Percentiles rank a stretch among this genome's conserved stretches.
phyloP scores from a whole-genome alignment of 2,797 vertebrate genomes.

The Urophycis tenuis region DNA sequence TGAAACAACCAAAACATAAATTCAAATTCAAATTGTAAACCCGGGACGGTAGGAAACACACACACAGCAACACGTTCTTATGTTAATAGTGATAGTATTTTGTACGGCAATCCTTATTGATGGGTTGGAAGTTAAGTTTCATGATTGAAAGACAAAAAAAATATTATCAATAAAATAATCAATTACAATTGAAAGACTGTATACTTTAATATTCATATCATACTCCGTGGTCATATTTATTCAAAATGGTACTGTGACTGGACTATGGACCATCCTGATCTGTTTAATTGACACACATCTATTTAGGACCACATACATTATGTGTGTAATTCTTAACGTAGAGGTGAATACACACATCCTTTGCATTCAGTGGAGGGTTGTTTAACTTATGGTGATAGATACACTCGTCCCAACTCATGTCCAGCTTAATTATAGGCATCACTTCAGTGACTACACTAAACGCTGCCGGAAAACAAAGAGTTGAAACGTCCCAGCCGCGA shows the following conservation, averaged over 20 bases:
- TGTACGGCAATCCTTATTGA: not conserved
- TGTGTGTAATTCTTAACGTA: not conserved
- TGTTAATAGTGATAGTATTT: not conserved
- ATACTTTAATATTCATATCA: not conserved
- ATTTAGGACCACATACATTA: not conserved
- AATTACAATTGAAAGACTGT: not conserved
- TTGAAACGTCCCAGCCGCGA: conserved; percentile 10
- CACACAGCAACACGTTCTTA: not conserved
- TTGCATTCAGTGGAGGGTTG: not conserved
- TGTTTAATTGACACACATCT: not conserved
- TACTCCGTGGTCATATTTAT: not conserved
- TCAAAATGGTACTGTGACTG: not conserved
- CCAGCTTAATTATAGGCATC: not conserved
- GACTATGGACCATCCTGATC: not conserved
- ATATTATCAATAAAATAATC: not conserved
- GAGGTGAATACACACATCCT: not conserved
- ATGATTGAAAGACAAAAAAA: not conserved
- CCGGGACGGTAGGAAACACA: not conserved
- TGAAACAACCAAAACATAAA: not conserved
- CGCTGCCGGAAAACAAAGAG: conserved; percentile 2
- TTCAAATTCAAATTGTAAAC: not conserved
- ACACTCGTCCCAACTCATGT: not conserved
- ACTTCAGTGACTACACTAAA: conserved; percentile 12
- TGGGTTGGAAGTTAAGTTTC: not conserved
- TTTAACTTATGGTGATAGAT: not conserved